These are phyloP conservation scores for Apostichopus leukothele DNA, from an alignment of 53 echinoderm and acorn worm genomes.

Conservation along the genomic window DNA sequence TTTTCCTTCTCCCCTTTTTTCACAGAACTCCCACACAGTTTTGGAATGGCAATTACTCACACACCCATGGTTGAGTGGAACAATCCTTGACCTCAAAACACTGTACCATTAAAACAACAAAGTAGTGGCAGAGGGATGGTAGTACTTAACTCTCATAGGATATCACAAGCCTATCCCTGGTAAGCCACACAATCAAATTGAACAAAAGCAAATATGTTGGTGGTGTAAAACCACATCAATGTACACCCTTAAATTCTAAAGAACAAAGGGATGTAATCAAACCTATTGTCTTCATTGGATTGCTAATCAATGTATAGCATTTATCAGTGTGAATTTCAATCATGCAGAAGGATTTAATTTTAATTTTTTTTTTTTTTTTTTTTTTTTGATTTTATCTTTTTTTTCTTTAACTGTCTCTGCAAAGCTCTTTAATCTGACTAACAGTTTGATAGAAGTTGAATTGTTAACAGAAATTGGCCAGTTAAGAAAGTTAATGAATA, in stretches of 20 bases:
- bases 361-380: not conserved
- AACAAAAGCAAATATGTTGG: not conserved
- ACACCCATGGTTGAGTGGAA: not conserved
- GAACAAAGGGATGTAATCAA: not conserved
- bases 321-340: not conserved
- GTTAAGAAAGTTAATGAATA: too few relatives aligned
- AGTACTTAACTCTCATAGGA: not conserved
- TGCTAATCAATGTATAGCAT: not conserved
- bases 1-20: not conserved
- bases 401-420: too few relatives aligned
- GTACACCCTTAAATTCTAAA: not conserved
- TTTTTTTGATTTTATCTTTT: not conserved
- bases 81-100: not conserved
- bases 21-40: not conserved
- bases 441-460: too few relatives aligned
- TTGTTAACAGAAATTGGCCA: too few relatives aligned
- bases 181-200: not conserved
- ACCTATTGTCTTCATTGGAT: not conserved
- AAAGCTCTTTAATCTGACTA: too few relatives aligned
- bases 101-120: not conserved
- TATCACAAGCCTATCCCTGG: not conserved
- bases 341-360: too few relatives aligned
- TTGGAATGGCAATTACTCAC: not conserved
- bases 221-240: not conserved
- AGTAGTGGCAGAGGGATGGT: not conserved